Evolutionary conservation across 2,797 vertebrate genomes (phyloP), one percentile per base, ranked within the genome.

Genomic region (Scarus forsteni): DNA sequence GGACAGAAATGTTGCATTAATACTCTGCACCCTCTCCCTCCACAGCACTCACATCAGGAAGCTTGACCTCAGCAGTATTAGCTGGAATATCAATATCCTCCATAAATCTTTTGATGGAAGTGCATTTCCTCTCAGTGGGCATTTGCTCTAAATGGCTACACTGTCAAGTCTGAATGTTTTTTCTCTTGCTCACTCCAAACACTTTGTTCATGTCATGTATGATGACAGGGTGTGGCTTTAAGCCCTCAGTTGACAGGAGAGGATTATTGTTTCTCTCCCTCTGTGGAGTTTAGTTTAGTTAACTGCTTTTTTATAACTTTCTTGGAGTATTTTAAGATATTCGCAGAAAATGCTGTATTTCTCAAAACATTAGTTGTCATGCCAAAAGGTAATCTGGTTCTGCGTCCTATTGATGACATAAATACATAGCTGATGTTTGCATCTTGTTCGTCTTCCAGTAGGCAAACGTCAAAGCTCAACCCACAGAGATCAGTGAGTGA

Each of bases 261-360:
- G 71, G 78, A 80, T 87, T 76, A 75, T 48, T 74, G 3, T 35
- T 6, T 34, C 38, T 62, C 44, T 10, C 8, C 40, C 34, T 64
- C 13, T 57, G 49, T 12, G 60, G 46, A 65, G 8, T 54, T 77
- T 62, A 80, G 16, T 50, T 3, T 14, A 19, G 38, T 75, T 69
- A 51, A 60, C 60, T 36, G 8, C 34, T 55, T 13, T 51, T 54
- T 73, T 67, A 53, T 62, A 13, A 7, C 6, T 73, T 60, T 2
- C 6, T 49, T 16, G 52, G 15, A 56, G 59, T 59, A 2, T 68
- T 60, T 45, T 48, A 15, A 61, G 3, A 36, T 66, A 34, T 60
- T 7, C 15, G 50, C 40, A n/a, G 11, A 19, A 38, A 57, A n/a
- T 56, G 8, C 3, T n/a, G 55, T 8, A 35, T 66, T 7, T 50